phyloP scores from a whole-genome alignment of 2,797 vertebrate species.

The Lateolabrax maculatus region DNA sequence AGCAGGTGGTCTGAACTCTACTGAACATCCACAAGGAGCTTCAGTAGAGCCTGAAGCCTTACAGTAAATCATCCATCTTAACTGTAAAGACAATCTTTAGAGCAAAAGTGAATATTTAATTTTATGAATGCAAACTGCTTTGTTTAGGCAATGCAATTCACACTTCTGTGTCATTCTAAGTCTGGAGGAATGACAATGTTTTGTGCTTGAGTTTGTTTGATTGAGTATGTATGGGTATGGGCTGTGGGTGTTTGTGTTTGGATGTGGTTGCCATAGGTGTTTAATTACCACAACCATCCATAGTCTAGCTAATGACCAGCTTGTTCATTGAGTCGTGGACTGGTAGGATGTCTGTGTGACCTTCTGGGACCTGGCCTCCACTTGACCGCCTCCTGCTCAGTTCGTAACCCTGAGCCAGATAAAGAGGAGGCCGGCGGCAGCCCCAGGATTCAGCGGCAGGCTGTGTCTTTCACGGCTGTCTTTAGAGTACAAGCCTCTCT shows the following conservation, averaged over 20 bases:
- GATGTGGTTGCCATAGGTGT: constrained; percentile 25
- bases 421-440: constrained; percentile 38
- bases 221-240: background rate
- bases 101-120: constrained; percentile 1
- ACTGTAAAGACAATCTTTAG: background rate
- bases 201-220: background rate
- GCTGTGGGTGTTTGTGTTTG: background rate
- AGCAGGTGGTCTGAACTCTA: constrained; percentile 11
- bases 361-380: constrained; percentile 55
- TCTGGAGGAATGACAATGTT: background rate
- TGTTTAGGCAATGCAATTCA: background rate
- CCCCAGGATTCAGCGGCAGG: constrained; percentile 40
- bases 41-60: constrained; percentile 1
- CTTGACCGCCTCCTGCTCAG: constrained; percentile 65
- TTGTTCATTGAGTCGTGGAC: constrained; percentile 35
- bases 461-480: constrained; percentile 62
- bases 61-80: background rate
- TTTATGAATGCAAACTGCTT: background rate
- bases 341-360: constrained; percentile 48
- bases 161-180: background rate
- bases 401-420: constrained; percentile 66
- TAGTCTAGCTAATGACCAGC: constrained; percentile 36
- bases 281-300: constrained; percentile 31
- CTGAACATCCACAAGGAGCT: background rate
- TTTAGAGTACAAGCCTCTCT: constrained; percentile 61